Evolutionary conservation across 2,113 vertebrate genomes (phyloP), one percentile per base, ranked within the genome.

Genomic region (Rhegmatorhina hoffmannsi): DNA sequence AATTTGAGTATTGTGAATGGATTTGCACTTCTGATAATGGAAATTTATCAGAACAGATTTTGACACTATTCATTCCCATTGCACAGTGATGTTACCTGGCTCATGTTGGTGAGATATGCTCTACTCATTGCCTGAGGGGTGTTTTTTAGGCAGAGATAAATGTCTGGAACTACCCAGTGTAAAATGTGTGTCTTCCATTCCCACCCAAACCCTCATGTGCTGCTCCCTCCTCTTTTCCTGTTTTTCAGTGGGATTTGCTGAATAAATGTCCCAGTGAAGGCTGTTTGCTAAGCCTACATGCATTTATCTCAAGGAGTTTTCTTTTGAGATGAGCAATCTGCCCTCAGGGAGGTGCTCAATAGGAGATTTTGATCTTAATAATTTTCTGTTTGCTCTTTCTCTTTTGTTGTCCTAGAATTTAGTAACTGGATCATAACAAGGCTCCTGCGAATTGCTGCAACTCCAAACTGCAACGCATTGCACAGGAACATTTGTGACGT

Each of bases 351-450:
- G 8, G 6, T 86, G 11, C 20, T 86, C 1, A 50, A n/a, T 13
- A 70, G 38, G 12, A 77, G 12, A 19, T 38, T 60, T 70, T 69
- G 18, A 3, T 2, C 55, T 90, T 56, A 64, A 24, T 67, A 64
- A 62, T 72, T 63, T 79, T 73, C 5, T 70, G 2, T 66, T 43
- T 52, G 13, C 34, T 67, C 3, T 33, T 74, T 74, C 63, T 89
- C 76, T 94, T 82, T 87, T 90, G 56, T 83, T 94, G 36, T 95
- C 38, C 62, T 94, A 99, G 99, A 99, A 96, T 99, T 99, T 87
- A 99, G 98, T 97, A 98, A 98, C 83, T 99, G 99, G 99, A 99
- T 99, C 87, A 98, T 98, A n/a, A 97, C 98, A 74, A 98, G 99
- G 76, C 98, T 99, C 87, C 97, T 99, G 28, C 98, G 99, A 28